Conservation (phyloP, 2,113 vertebrate genomes). For the Clinocottus analis region DNA sequence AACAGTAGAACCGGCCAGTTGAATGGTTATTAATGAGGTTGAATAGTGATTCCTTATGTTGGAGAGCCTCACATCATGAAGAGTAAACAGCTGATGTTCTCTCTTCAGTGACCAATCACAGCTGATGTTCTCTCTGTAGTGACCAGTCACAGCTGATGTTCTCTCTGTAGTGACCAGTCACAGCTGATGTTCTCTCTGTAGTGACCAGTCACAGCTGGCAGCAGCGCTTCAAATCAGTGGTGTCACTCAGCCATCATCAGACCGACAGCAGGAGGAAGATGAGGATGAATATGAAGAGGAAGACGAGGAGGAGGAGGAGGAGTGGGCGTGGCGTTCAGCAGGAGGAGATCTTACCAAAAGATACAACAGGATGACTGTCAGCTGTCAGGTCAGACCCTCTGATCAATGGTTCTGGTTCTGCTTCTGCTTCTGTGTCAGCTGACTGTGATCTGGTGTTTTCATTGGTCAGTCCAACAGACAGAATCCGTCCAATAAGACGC, state of each 20-base stretch:
- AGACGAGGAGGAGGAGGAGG: slow-evolving; percentile 57
- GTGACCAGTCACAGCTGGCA: slow-evolving; percentile 27
- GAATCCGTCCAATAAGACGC: slow-evolving; percentile 57
- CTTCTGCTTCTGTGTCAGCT: neutral
- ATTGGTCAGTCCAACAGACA: slow-evolving; percentile 65
- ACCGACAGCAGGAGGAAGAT: neutral
- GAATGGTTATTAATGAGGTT: too few relatives aligned
- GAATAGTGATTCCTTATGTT: too few relatives aligned
- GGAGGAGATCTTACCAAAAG: slow-evolving; percentile 55
- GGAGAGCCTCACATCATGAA: too few relatives aligned
- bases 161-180: too few relatives aligned
- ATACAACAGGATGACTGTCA: slow-evolving; percentile 30
- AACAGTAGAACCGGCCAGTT: too few relatives aligned
- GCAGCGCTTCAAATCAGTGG: slow-evolving; percentile 1
- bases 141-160: neutral
- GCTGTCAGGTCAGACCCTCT: slow-evolving; percentile 50
- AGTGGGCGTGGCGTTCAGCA: slow-evolving; percentile 62
- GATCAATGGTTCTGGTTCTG: neutral
- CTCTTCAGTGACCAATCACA: neutral
- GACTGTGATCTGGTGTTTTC: neutral
- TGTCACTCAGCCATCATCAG: slow-evolving; percentile 11
- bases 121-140: neutral
- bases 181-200: neutral
- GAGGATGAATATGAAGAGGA: slow-evolving; percentile 6
- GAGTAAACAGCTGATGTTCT: neutral